Base-by-base conservation (phyloP, 2,797 vertebrate genomes). In the Myripristis jacobus region DNA sequence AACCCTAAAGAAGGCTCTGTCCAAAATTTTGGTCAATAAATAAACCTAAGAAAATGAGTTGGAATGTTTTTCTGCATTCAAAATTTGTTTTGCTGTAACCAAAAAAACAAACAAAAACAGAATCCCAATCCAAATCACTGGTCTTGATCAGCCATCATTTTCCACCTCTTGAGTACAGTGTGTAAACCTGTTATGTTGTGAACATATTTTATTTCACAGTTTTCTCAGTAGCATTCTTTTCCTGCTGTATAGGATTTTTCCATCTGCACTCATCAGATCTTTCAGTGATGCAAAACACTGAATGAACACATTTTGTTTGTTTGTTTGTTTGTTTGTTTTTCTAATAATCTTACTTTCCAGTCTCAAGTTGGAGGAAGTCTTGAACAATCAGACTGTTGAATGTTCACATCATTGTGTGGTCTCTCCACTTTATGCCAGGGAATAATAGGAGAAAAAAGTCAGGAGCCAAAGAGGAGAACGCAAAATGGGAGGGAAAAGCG, bases 391-490 rank as follows among this genome's bases (percentile, higher is more conserved):
- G 60, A 10, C 29, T 19, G 54, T 60, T 50, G 36, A 55, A 36
- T 66, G 77, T 41, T 64, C 59, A 31, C 72, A 34, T 74, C 60
- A 50, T 76, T 44, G 41, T 12, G 3, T 74, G 81, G 77, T 73
- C 71, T 73, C 77, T 79, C 34, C 29, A 84, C 64, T 64, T 53
- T 56, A 83, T 66, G 61, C 27, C 44, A 24, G 54, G 25, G 13
- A 51, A 19, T 41, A 60, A 3, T 6, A 31, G 53, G 22, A 66
- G 21, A n/a, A 24, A 51, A 51, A 7, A 27, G 8, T 59, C 31
- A 21, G 31, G n/a, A 12, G 50, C 59, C 57, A 62, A 25, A 64
- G 12, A 81, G 52, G 70, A 84, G 83, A 84, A 88, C 87, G 66
- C 89, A 25, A 12, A 34, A 47, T 6, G 22, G 25, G 6, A 82